Evolutionary conservation across 2,797 vertebrate genomes (phyloP), one percentile per base, ranked within the genome.

Genomic region (Sternarchorhynchus goeldii): DNA sequence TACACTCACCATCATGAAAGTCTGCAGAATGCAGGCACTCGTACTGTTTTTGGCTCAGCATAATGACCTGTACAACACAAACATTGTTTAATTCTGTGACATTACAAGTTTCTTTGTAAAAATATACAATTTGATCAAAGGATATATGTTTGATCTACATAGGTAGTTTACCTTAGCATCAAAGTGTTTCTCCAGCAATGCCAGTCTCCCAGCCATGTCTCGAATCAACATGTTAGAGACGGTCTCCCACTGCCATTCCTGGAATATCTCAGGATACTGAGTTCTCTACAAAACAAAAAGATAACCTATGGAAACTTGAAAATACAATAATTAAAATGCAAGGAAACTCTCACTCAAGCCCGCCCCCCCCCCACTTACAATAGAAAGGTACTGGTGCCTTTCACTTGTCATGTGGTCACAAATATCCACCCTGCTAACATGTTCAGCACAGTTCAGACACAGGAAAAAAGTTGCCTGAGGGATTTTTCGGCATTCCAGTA

Each of bases 321-420:
- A 6, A 12, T 64, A 17, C n/a, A 31, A 32, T 25, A 2, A 36
- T 12, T 29, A 36, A 12, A 64, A 20, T 5, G 25, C 5, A 32
- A 50, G 6, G 25, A 6, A 53, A 25, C 25, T 25, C 25, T 25
- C 25, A 25, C 25, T 25, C 25, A 73, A 53, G 8, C 14, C 3
- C 14, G 14, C 10, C 59, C 5, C 32, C 39, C 34, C 5, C 8
- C 1, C 67, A 74, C 73, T 76, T 7, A 81, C 74, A 53, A 81
- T 62, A 20, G 69, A 29, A 5, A 41, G 6, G 18, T 45, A n/a
- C 3, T 60, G 62, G 63, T 81, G 79, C 4, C 1, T 20, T 29
- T 81, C 79, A 68, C 75, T 73, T 6, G 36, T 73, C 55, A 81
- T 77, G 67, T 81, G 79, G 69, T n/a, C 5, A 62, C 62, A 81